Evolutionary conservation across 2,797 vertebrate genomes (phyloP), one percentile per base, ranked within the genome.

Genomic region (Rhynchonycteris naso): DNA sequence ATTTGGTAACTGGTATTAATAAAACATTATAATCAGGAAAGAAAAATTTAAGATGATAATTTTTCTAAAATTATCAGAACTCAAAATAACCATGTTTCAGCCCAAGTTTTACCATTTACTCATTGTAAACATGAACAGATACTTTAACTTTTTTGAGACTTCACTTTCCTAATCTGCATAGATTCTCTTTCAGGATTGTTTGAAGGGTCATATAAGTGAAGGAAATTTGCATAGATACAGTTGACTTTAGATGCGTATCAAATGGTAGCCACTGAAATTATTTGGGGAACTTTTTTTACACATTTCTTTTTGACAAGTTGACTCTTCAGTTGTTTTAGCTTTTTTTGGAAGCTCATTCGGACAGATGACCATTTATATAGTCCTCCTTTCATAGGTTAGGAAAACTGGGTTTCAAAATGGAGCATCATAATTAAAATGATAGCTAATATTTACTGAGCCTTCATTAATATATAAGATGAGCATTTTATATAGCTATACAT

Each of bases 31-130:
- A 50, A 69, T 82, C 12, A 59, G n/a, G n/a, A 24, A 61, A n/a
- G 28, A 88, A 80, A 47, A 78, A 65, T 89, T 95, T 90, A 78
- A 81, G 24, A 65, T 75, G 30, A 54, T 58, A 71, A 68, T 47
- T 74, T 28, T 87, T 78, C n/a, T 88, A 68, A 85, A 81, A 96
- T 92, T 85, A 74, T 47, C 33, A 69, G 22, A 91, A 19, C 68
- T 95, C 35, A 81, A 50, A 93, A 22, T 38, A 90, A 81, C 35
- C 35, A 47, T 54, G 47, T 66, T 92, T 90, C 35, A 38, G 52
- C 68, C 12, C 38, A 71, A 16, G n/a, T 16, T 88, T 93, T 81
- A 87, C 74, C 52, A 69, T 88, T 82, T 87, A 84, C 54, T 90
- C 52, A 81, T 74, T 74, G 24, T 88, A 15, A 52, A 56, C 47